Evolutionary conservation across 2,113 vertebrate species (phyloP).

Genomic region (Pelecanus crispus): DNA sequence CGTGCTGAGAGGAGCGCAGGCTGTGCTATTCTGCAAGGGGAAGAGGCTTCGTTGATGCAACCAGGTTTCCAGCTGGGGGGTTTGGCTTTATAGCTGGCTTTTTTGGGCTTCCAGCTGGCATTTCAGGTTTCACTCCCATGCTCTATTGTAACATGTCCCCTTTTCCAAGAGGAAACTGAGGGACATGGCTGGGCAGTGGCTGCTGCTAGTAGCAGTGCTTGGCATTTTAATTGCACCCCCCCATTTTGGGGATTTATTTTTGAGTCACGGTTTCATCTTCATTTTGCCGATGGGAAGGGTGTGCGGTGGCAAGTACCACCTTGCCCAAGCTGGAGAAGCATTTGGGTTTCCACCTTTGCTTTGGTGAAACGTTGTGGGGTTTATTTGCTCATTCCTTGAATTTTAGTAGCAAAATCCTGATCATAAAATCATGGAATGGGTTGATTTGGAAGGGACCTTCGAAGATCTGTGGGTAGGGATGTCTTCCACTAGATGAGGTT

Average conservation of each 20-base stretch:
- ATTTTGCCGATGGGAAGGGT: neutral
- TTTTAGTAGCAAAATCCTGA: neutral
- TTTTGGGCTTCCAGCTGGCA: neutral
- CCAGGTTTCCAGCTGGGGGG: rapidly evolving
- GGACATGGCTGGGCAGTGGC: neutral
- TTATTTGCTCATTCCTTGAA: neutral
- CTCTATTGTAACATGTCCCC: too few relatives aligned
- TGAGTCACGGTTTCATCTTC: neutral
- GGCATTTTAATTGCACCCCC: too few relatives aligned
- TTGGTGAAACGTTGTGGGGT: too few relatives aligned
- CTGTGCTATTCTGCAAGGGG: neutral
- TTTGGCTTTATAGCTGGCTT: neutral
- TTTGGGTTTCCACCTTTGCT: neutral
- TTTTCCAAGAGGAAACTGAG: neutral
- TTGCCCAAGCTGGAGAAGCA: neutral
- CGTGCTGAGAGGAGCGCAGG: neutral
- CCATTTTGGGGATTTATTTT: neutral
- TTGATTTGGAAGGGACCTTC: neutral
- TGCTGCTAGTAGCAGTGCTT: rapidly evolving
- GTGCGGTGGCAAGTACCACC: neutral
- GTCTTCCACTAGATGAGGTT: neutral
- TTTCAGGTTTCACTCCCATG: neutral
- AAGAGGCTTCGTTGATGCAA: neutral
- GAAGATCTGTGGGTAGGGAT: neutral
- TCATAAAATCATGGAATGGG: too few relatives aligned